Conservation (phyloP, 2,797 vertebrate species). For the Acanthurus tractus region DNA sequence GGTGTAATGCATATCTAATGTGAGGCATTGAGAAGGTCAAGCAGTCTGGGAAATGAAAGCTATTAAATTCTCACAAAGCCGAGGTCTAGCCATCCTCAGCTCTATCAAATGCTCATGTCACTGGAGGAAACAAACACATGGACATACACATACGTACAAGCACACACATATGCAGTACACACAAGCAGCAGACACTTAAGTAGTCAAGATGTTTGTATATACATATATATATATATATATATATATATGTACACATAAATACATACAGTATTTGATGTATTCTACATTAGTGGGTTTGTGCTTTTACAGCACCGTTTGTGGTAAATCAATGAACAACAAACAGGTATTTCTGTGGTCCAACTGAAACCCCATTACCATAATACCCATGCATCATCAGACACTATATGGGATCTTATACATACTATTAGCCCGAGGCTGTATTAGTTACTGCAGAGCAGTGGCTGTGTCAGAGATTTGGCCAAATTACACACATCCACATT, state of each 20-base stretch:
- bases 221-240: neutral
- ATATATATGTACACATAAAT: constrained; percentile 1
- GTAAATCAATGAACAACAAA: constrained; percentile 61
- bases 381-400: constrained; percentile 66
- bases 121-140: constrained; percentile 24
- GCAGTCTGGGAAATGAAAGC: constrained; percentile 75
- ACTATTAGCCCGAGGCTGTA: constrained; percentile 55
- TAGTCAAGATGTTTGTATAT: neutral
- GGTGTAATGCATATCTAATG: constrained; percentile 83
- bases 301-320: constrained; percentile 35
- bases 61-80: constrained; percentile 75
- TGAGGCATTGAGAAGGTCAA: constrained; percentile 76
- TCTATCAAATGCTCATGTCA: constrained; percentile 52
- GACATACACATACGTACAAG: neutral
- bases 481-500: constrained; percentile 59
- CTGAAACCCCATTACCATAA: constrained; percentile 65
- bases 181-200: constrained; percentile 4
- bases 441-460: constrained; percentile 38
- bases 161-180: neutral
- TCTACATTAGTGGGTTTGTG: constrained; percentile 8
- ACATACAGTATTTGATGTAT: constrained; percentile 8
- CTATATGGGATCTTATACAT: constrained; percentile 64
- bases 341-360: constrained; percentile 38
- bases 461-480: constrained; percentile 46
- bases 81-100: constrained; percentile 39